phyloP scores from a whole-genome alignment of 1,140 invertebrate species.

The Lethrus apterus region DNA sequence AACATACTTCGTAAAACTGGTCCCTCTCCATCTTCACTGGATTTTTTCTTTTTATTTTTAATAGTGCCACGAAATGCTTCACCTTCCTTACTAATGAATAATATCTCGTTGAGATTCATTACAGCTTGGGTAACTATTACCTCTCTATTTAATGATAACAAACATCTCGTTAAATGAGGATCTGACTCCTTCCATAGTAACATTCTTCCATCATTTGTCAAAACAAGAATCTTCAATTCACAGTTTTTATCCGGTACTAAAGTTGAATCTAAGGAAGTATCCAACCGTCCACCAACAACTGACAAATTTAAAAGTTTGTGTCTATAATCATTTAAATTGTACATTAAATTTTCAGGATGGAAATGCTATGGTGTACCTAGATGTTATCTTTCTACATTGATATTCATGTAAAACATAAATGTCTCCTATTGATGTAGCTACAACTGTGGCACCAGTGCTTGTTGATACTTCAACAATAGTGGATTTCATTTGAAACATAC shows the following conservation, averaged over 20 bases:
- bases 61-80: slow-evolving; percentile 58
- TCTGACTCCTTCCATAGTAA: slow-evolving; percentile 58
- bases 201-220: slow-evolving; percentile 54
- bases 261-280: slow-evolving; percentile 39
- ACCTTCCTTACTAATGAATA: slow-evolving; percentile 56
- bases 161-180: slow-evolving; percentile 52
- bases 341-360: no score
- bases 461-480: slow-evolving; percentile 45
- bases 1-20: slow-evolving; percentile 43
- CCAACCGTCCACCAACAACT: slow-evolving; percentile 48
- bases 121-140: slow-evolving; percentile 50
- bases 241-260: slow-evolving; percentile 41
- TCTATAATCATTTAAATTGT: no score
- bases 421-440: slow-evolving; percentile 57
- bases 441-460: slow-evolving; percentile 60
- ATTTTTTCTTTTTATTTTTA: slow-evolving; percentile 40
- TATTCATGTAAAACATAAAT: slow-evolving; percentile 65
- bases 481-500: slow-evolving; percentile 22
- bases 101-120: slow-evolving; percentile 48
- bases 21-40: no score
- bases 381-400: slow-evolving; percentile 59
- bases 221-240: slow-evolving; percentile 51
- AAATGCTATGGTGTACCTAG: slow-evolving; percentile 51
- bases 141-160: slow-evolving; percentile 53
- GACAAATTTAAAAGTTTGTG: slow-evolving; percentile 2